Evolutionary conservation across 2,888 invertebrate species (phyloP), one percentile per base, ranked within the genome.

Genomic region (Salpingus planirostris): DNA sequence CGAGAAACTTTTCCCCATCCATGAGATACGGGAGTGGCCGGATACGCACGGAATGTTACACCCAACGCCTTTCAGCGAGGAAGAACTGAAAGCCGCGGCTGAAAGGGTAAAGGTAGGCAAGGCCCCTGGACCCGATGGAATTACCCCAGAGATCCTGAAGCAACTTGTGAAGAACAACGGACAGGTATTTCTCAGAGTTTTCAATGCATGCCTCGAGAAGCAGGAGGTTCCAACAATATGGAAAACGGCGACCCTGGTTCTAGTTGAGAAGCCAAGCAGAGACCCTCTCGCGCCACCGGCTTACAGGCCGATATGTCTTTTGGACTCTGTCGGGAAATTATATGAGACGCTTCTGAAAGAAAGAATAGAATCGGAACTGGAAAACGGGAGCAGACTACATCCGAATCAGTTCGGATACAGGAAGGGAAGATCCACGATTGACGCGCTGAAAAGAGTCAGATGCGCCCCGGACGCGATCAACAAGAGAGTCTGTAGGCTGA

Each of bases 221-320:
- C 4, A 10, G 5, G 10, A 6, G 3, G 11, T 26, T 10, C 12
- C 24, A 2, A 24, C 29, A 10, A 24, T 14, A 5, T 24, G 15
- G 29, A 30, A 29, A 14, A 30, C 3, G 13, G 29, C 29, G n/a
- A 24, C 29, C 21, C 2, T 32, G 6, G 28, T 29, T 10, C 15
- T 32, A 10, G 3, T 32, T 3, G 31, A 26, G 3, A 31, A 31
- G 23, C n/a, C n/a, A n/a, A n/a, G n/a, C n/a, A n/a, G n/a, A n/a
- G n/a, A n/a, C n/a, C 2, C 1, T 23, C 22, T 14, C 5, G 13
- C 24, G 15, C 10, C 22, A 15, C 13, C 11, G 11, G 11, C n/a
- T 14, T 33, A 15, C 27, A 29, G 34, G 15, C 38, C 34, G 12
- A 25, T 38, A 13, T 38, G 38, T 13, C 10, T 38, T 1, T 10